Evolutionary conservation across 2,888 invertebrate species (phyloP), one percentile per base, ranked within the genome.

Genomic region (Eupithecia tripunctaria): DNA sequence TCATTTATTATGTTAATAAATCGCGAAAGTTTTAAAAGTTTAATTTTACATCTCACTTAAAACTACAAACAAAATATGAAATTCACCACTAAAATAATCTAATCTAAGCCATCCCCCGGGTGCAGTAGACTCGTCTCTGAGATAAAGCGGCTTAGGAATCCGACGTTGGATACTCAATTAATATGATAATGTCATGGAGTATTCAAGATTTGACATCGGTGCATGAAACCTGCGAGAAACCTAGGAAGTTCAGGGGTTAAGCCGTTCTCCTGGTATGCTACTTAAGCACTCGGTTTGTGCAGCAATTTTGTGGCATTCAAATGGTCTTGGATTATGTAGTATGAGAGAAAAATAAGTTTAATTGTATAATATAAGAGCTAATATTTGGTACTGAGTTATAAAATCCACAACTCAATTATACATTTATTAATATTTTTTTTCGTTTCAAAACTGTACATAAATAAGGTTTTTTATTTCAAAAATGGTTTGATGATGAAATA

Each of bases 111-210:
- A 12, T n/a, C 12, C 63, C 29, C 32, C 25, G 38, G 38, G 63
- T 38, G 32, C 29, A 18, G 6, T 43, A 38, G 72, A 78, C 72
- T 72, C 73, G 76, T 78, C 78, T 81, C 80, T 80, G 79, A 75
- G 77, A 79, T 83, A 89, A 91, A 91, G 86, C 91, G 88, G 91
- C 88, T 91, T 82, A 76, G 70, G 72, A 75, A 80, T 81, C 81
- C 86, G 85, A 85, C 86, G 87, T 88, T 87, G 88, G n/a, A 43
- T 88, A 89, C 90, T 90, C 94, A 91, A 94, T 94, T 94, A 94
- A 93, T 94, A 94, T 94, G 94, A 87, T 89, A 94, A 94, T 94
- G 82, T 89, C 88, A 86, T 85, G 85, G 87, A 83, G 85, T 82
- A 64, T 75, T 70, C 64, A 67, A 75, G 70, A 83, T 86, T 85